Evolutionary conservation across 2,113 vertebrate genomes (phyloP).

Genomic region (Puntigrus tetrazona): DNA sequence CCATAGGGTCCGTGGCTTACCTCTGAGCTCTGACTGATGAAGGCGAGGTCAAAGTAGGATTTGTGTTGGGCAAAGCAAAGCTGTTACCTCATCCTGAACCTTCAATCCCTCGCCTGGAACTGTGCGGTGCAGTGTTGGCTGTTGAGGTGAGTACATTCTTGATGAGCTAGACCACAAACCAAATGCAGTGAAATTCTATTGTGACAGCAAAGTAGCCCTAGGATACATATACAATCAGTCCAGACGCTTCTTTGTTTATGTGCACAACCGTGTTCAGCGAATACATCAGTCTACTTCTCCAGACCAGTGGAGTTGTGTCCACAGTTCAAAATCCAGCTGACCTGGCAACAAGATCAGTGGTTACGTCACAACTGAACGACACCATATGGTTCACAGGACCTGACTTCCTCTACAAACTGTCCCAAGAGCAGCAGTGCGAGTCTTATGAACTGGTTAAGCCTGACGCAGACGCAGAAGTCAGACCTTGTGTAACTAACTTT

Average conservation of each 20-base stretch:
- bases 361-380: background rate
- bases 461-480: too few relatives aligned
- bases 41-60: too few relatives aligned
- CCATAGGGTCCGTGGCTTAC: too few relatives aligned
- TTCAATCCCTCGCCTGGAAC: constrained; percentile 27
- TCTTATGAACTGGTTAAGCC: background rate
- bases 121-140: constrained; percentile 47
- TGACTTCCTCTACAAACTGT: background rate
- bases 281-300: background rate
- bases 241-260: too few relatives aligned
- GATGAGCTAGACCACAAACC: constrained; percentile 28
- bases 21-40: too few relatives aligned
- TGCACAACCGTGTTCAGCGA: too few relatives aligned
- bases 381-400: constrained; percentile 20
- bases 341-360: background rate
- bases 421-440: background rate
- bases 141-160: constrained; percentile 40
- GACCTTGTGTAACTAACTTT: too few relatives aligned
- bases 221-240: too few relatives aligned
- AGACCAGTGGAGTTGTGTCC: background rate
- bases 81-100: constrained; percentile 30
- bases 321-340: constrained; percentile 10
- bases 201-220: too few relatives aligned
- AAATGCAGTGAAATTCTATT: too few relatives aligned
- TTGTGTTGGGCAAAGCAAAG: constrained; percentile 26